Evolutionary conservation across 2,797 vertebrate species (phyloP), one percentile per base, ranked within the genome.

Genomic region (Serranus cabrilla): DNA sequence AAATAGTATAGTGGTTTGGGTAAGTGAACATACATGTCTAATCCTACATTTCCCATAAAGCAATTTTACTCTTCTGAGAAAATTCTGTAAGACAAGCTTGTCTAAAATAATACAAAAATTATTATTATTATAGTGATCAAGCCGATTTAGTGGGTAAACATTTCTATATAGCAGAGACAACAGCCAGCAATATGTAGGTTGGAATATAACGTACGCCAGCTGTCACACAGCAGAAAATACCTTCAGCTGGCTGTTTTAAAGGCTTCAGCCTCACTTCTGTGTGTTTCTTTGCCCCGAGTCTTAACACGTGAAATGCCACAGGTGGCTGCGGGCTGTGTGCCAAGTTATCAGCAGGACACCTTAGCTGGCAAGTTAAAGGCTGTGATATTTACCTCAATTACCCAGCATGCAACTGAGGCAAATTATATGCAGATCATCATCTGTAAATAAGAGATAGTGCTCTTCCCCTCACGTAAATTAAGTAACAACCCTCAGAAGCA

Each of bases 371-470:
- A 80, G 67, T 83, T 81, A 59, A 84, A 82, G 87, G 71, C 86
- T 85, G 79, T 71, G 83, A 90, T 93, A 91, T 91, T 93, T 89
- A 92, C 87, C 81, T 90, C 83, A 86, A 89, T 92, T 89, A 90
- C 89, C 86, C 89, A 87, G 85, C 83, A 60, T 83, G 91, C 81
- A 86, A 82, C 90, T 80, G 87, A 84, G 72, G 71, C 68, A 87
- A 97, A 97, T 97, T 95, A 96, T 96, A 97, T 95, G 95, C 96
- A 96, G 96, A 97, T 97, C 96, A 95, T 96, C 96, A 96, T 96
- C 96, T 96, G 97, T 96, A 96, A 97, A 96, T 96, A 96, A 95
- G 95, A 97, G 96, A 97, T 96, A 92, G 96, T 93, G 89, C 92
- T 89, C 94, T 76, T 72, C 94, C 95, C 93, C 76, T 95, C 91